Evolutionary conservation across 2,113 vertebrate genomes (phyloP).

Genomic region (Dicentrarchus labrax): DNA sequence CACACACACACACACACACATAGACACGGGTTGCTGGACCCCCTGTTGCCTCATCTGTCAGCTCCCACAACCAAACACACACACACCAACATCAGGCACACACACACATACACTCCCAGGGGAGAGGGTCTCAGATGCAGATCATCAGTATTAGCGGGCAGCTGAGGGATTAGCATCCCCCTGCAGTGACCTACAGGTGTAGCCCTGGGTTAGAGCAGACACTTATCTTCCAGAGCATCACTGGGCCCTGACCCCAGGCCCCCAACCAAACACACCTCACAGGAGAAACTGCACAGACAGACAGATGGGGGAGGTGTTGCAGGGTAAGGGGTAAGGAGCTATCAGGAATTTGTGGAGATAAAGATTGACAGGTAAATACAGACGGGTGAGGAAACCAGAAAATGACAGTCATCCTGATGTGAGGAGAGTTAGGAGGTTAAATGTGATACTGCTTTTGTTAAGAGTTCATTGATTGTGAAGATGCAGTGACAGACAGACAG

Average conservation of each 20-base stretch:
- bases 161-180: conserved; percentile 84
- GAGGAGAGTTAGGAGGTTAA: neutral
- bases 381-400: neutral
- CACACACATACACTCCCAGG: conserved; percentile 64
- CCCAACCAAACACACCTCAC: conserved; percentile 43
- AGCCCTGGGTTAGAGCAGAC: conserved; percentile 85
- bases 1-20: conserved; percentile 31
- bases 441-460: neutral
- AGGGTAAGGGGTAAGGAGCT: conserved; percentile 8
- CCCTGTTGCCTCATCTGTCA: conserved; percentile 77
- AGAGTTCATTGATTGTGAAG: neutral
- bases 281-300: conserved; percentile 33
- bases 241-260: conserved; percentile 67
- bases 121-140: conserved; percentile 87
- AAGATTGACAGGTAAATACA: conserved; percentile 29
- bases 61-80: conserved; percentile 58
- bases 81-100: conserved; percentile 29
- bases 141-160: conserved; percentile 84
- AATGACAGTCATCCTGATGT: neutral
- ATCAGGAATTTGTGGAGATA: conserved; percentile 14
- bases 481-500: neutral
- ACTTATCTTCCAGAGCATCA: conserved; percentile 80
- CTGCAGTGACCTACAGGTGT: conserved; percentile 86
- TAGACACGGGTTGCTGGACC: conserved; percentile 71
- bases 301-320: conserved; percentile 46